Percentiles rank a stretch among this genome's conserved stretches.
phyloP scores from a whole-genome alignment of 2,113 vertebrate species.

The Crotalus helleri region DNA sequence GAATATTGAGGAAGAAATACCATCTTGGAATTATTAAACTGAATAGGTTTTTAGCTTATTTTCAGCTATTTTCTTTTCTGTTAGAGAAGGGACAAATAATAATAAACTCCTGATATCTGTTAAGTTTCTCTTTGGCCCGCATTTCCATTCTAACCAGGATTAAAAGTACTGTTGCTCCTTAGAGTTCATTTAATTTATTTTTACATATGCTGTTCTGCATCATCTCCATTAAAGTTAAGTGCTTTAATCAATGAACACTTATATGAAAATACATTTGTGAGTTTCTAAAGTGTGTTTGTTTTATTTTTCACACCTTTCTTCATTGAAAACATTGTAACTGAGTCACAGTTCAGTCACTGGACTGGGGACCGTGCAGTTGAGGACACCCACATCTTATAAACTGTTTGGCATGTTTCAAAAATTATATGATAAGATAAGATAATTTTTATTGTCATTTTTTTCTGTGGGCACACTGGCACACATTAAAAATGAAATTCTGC shows the following conservation, averaged over 20 bases:
- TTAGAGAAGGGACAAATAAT: background rate
- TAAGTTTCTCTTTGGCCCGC: constrained; percentile 7
- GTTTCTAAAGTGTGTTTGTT: background rate
- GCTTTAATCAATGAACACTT: background rate
- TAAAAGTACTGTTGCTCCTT: background rate
- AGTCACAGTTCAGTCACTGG: constrained; percentile 28
- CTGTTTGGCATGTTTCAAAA: background rate
- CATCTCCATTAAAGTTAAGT: background rate
- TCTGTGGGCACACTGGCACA: too few species aligned
- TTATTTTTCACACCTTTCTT: background rate
- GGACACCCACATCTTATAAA: constrained; percentile 18
- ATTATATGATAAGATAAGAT: background rate
- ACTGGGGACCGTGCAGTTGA: background rate
- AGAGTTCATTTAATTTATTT: background rate
- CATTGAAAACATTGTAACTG: constrained; percentile 16
- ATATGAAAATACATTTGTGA: background rate
- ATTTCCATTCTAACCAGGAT: background rate
- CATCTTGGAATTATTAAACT: constrained; percentile 19
- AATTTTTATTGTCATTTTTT: too few species aligned
- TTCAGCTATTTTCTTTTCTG: background rate
- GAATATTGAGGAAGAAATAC: background rate
- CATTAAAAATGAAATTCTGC: too few species aligned
- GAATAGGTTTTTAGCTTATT: background rate
- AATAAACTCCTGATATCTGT: background rate
- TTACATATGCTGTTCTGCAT: background rate